Base-by-base conservation (phyloP, 2,888 invertebrate species). In the Matsumyia berberina region DNA sequence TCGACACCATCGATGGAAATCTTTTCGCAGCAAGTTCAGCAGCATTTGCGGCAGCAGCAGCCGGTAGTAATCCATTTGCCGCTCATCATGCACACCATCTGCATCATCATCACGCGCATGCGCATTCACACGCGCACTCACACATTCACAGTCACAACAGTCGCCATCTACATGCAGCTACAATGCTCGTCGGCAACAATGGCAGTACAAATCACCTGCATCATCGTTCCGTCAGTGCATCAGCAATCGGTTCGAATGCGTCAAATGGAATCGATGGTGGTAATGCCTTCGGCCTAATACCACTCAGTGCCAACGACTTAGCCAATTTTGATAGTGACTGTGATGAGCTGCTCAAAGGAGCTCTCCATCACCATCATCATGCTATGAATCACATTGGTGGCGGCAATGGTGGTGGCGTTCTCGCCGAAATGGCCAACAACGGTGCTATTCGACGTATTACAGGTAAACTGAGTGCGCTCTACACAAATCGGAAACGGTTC, bases 391-490 rank as follows among this genome's bases (percentile, higher is more conserved):
- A 86, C 29, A 69, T 44, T 74, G 72, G 15, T 37, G 66, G 87
- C 19, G 83, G 70, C 24, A 83, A 78, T 42, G 51, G 64, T 11
- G 51, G 82, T 55, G 86, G 81, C 39, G 81, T 87, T 44, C 86
- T 87, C 69, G 86, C 87, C 73, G 76, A 79, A 66, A 70, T 79
- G 74, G 86, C 72, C 86, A 88, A 88, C 83, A 31, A 91, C 89
- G 88, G 92, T 90, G 87, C 92, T 90, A 70, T 93, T 88, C 62
- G 92, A 89, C 88, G 93, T 90, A 88, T 92, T 88, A 89, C 94
- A 31, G 86, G 88, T 87, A 89, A 89, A 86, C 86, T 91, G 15
- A 89, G 89, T 44, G 86, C 90, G 62, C 87, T 91, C 44, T 91
- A 91, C 79, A 89, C 88, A 83, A 91, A 90, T 87, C 89, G 91